Evolutionary conservation across 1,140 invertebrate genomes (phyloP).

Genomic region (Platorchestia sp.): DNA sequence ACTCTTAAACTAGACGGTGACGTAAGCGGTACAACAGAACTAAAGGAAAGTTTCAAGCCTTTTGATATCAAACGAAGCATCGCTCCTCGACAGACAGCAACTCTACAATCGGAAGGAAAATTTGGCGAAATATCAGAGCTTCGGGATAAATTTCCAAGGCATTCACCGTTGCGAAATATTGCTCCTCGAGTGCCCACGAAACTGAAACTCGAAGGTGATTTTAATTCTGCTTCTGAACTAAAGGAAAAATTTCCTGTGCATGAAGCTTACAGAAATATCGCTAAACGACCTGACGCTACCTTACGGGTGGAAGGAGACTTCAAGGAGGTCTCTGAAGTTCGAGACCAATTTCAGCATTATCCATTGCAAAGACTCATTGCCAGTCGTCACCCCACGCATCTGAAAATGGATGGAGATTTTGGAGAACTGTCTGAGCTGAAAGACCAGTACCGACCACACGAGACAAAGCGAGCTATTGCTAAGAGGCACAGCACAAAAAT

Average conservation of each 20-base stretch:
- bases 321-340: slow-evolving; percentile 45
- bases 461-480: not conserved
- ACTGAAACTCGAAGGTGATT: slow-evolving; percentile 47
- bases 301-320: slow-evolving; percentile 57
- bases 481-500: slow-evolving; percentile 30
- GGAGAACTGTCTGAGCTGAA: not conserved
- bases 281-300: slow-evolving; percentile 45
- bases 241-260: slow-evolving; percentile 53
- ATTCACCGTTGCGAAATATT: slow-evolving; percentile 12
- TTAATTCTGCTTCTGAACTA: slow-evolving; percentile 17
- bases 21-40: not conserved
- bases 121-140: slow-evolving; percentile 54
- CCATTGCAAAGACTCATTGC: not conserved
- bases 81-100: slow-evolving; percentile 7
- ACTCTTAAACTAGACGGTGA: slow-evolving; percentile 24
- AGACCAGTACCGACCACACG: slow-evolving; percentile 41
- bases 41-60: slow-evolving; percentile 28
- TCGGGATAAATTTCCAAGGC: slow-evolving; percentile 29
- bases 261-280: slow-evolving; percentile 33
- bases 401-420: slow-evolving; percentile 45
- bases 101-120: slow-evolving; percentile 29
- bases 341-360: not conserved
- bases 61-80: slow-evolving; percentile 30
- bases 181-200: not conserved
- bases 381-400: slow-evolving; percentile 25